Evolutionary conservation across 2,113 vertebrate genomes (phyloP), one percentile per base, ranked within the genome.

Genomic region (Upupa epops): DNA sequence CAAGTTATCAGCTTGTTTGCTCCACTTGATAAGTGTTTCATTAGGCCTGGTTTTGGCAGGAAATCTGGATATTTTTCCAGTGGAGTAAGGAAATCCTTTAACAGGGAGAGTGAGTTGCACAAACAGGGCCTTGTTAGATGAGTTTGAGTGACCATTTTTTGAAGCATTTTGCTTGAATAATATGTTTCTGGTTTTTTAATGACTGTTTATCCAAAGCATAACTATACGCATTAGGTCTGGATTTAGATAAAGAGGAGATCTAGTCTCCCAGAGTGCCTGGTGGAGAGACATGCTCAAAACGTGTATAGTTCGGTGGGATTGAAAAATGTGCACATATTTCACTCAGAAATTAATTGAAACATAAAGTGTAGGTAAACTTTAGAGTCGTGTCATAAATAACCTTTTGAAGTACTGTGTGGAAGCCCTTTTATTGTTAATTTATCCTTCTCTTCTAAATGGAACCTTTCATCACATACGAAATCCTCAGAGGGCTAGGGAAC

Each of bases 21-120:
- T 96, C 25, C 45, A 84, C 77, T 86, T 86, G 88, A 26, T 92
- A 93, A 94, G 92, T 94, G 83, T 93, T 93, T 93, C 66, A 82
- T 94, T 90, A 73, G 83, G 63, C 26, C 32, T 88, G 34, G 32
- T 79, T 89, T 84, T 65, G 54, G 36, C 79, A 92, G 32, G 42
- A 90, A 88, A 83, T 29, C 18, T 79, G 88, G 54, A 34, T 88
- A 86, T 83, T 5, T 78, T 93, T 76, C 77, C 84, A 65, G 36
- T 1, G 1, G 26, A 12, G 51, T 65, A 64, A 66, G 48, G 37
- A 73, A 82, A 83, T 89, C 29, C 42, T 92, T 72, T 79, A n/a
- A 75, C 17, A 28, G 9, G 7, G 26, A 70, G n/a, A 10, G 36
- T 76, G 48, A 70, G 24, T 46, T 2, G 0, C 14, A 52, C 26